These are phyloP conservation scores for Trichonephila clavata DNA, from an alignment of 1,140 invertebrate genomes.

Conservation along the genomic window DNA sequence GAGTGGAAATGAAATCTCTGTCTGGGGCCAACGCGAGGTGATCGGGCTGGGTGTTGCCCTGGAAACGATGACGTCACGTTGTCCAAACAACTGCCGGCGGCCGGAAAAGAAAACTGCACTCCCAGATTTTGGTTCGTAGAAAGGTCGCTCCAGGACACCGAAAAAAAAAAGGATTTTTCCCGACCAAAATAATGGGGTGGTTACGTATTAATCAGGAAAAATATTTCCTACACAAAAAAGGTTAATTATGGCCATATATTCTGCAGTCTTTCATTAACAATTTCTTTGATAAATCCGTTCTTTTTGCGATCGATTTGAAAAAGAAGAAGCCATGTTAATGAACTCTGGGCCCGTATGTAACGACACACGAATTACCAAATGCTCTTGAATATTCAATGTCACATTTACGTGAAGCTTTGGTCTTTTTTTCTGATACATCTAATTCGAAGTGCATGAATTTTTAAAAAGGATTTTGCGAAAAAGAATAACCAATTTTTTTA, in stretches of 20 bases:
- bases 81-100: conserved; percentile 63
- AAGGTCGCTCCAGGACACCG: conserved; percentile 52
- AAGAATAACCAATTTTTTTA: no score
- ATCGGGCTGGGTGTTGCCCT: background rate
- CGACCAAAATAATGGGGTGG: background rate
- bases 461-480: no score
- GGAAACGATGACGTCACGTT: conserved; percentile 25
- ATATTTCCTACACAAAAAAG: background rate
- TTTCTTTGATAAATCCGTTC: background rate
- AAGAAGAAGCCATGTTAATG: background rate
- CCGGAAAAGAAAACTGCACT: conserved; percentile 41
- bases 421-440: no score
- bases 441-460: no score
- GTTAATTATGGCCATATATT: background rate
- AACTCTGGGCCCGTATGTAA: background rate
- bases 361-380: no score
- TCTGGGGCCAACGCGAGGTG: background rate
- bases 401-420: background rate
- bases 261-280: background rate
- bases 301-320: background rate
- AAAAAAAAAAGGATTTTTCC: background rate
- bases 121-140: conserved; percentile 25
- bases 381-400: background rate
- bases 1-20: background rate
- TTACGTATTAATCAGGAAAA: background rate